Percentiles rank a stretch among this genome's conserved stretches.
phyloP scores from a whole-genome alignment of 2,797 vertebrate species.

The Linurgus olivaceus region DNA sequence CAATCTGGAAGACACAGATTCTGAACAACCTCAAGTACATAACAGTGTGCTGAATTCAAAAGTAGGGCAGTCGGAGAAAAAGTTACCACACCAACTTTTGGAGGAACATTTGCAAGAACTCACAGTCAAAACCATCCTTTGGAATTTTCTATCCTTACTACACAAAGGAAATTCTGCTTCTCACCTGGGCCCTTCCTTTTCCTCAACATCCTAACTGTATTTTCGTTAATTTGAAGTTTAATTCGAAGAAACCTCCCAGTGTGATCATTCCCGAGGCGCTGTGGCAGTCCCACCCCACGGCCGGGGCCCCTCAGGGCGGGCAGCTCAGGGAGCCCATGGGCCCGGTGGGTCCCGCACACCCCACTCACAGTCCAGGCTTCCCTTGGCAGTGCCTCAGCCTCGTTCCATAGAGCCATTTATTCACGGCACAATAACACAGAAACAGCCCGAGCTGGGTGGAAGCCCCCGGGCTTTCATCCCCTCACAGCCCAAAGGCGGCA shows the following conservation, averaged over 20 bases:
- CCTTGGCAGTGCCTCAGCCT: background rate
- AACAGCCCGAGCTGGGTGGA: background rate
- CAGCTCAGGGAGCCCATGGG: fast-evolving
- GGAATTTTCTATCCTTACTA: background rate
- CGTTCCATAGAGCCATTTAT: background rate
- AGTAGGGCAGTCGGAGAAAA: background rate
- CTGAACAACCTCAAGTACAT: background rate
- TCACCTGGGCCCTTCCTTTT: background rate
- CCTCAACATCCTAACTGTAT: background rate
- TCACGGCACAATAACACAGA: background rate
- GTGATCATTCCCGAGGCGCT: fast-evolving
- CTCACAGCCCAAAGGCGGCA: fast-evolving
- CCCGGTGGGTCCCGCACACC: fast-evolving
- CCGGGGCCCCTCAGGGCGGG: background rate
- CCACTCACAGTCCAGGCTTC: too few relatives aligned
- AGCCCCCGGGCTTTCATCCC: fast-evolving
- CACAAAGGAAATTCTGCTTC: background rate
- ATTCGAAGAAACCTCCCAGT: background rate
- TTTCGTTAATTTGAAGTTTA: background rate
- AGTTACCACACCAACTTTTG: background rate
- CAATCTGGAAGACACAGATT: background rate
- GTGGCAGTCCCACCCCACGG: fast-evolving
- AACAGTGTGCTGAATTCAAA: fast-evolving
- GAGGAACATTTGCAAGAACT: background rate
- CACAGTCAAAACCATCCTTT: background rate